Evolutionary conservation across 2,113 vertebrate species (phyloP), one percentile per base, ranked within the genome.

Genomic region (Numida meleagris): DNA sequence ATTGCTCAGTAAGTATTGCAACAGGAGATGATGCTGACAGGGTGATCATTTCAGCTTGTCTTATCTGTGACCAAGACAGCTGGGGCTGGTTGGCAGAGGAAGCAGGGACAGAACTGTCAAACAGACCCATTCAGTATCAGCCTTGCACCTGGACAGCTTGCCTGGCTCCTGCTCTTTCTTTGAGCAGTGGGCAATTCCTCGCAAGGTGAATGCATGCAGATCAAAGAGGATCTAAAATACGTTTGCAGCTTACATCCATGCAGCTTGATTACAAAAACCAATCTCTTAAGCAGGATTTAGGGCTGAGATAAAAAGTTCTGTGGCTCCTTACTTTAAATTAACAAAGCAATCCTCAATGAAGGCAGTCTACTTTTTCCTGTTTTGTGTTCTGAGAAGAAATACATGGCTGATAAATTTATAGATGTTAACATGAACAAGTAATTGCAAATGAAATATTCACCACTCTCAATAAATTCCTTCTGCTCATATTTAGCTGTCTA

Each of bases 301-400:
- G 53, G 34, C 48, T 59, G 50, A 63, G 19, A 65, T 62, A 50
- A 57, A 66, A 72, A 74, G 34, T 63, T 85, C 4, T 48, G 23
- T 25, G 71, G 29, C 25, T 84, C 20, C 51, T 70, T 68, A 14
- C 55, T 82, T 61, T 57, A 48, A 82, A 87, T 93, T 78, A 82
- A 63, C 59, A 76, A 77, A 89, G 16, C 75, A 86, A 67, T 87
- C 48, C 25, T 48, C 50, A 92, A 11, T 65, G 50, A 85, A 89
- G 40, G 46, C 34, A 75, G 23, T 85, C 55, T 75, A 18, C 72
- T 95, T 95, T 96, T 75, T 72, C 34, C 59, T 90, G 76, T 61
- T 96, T 94, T 93, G 90, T 85, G 81, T 92, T 93, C 92, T n/a
- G 38, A 82, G 76, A 82, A 96, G 45, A 95, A 88, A 95, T 96